Conservation (phyloP, 2,113 vertebrate genomes). For the Paratilapia polleni region DNA sequence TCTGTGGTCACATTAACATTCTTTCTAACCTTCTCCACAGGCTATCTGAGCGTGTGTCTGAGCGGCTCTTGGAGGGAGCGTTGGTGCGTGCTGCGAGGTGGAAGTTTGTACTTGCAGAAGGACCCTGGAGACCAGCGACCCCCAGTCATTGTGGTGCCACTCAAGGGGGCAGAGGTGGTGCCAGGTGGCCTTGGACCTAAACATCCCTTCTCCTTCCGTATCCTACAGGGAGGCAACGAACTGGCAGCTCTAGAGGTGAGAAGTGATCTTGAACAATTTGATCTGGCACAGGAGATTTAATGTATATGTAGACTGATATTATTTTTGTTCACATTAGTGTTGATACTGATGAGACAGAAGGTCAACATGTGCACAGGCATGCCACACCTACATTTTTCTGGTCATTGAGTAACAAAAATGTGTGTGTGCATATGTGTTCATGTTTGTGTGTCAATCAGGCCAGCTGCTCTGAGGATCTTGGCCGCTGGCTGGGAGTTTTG, state of each 20-base stretch:
- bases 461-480: constrained; percentile 92
- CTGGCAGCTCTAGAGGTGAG: constrained; percentile 89
- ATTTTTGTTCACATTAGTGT: neutral
- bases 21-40: constrained; percentile 62
- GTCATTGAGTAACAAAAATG: neutral
- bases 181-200: constrained; percentile 92
- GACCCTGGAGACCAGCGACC: constrained; percentile 85
- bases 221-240: constrained; percentile 87
- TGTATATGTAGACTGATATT: neutral
- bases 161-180: constrained; percentile 88
- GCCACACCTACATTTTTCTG: neutral
- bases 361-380: neutral
- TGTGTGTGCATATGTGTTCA: neutral
- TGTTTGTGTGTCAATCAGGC: constrained; percentile 78
- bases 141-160: constrained; percentile 83
- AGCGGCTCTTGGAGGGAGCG: constrained; percentile 93
- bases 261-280: neutral
- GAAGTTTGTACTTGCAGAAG: constrained; percentile 90
- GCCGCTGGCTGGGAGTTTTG: constrained; percentile 95
- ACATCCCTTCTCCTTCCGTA: constrained; percentile 93
- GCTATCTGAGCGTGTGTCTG: constrained; percentile 89
- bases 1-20: neutral
- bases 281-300: neutral
- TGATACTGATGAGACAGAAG: neutral
- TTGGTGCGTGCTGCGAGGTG: constrained; percentile 89